phyloP scores from a whole-genome alignment of 2,113 vertebrate genomes.

The Ciconia boyciana region DNA sequence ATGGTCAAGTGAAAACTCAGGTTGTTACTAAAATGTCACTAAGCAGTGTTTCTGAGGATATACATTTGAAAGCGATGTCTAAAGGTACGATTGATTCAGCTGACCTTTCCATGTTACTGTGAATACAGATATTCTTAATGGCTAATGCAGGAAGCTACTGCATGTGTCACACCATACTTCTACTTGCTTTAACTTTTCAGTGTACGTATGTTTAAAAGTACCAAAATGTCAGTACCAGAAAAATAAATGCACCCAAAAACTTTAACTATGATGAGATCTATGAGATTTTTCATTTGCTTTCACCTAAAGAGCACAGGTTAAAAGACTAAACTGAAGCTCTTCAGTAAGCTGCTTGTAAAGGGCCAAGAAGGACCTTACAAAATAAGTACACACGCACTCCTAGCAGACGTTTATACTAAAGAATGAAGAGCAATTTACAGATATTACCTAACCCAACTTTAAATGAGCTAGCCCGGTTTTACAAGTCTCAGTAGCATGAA shows the following conservation, averaged over 20 bases:
- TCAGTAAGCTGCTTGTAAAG: not conserved
- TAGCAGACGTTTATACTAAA: not conserved
- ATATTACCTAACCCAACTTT: not conserved
- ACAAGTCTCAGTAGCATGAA: not conserved
- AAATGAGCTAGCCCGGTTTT: not conserved
- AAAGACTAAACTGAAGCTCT: not conserved
- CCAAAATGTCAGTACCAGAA: not conserved
- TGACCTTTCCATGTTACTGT: not conserved
- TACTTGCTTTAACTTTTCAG: not conserved
- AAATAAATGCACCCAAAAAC: not conserved
- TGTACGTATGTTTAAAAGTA: not conserved
- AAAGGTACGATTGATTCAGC: not conserved
- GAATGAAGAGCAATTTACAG: not conserved
- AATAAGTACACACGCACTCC: not conserved
- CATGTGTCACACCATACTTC: not conserved
- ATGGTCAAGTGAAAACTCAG: not conserved
- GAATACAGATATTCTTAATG: not conserved
- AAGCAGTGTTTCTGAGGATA: not conserved
- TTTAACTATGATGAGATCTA: not conserved
- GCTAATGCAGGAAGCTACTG: not conserved
- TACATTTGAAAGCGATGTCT: not conserved
- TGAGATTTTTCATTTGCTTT: not conserved
- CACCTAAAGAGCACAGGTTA: not conserved
- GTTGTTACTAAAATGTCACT: not conserved
- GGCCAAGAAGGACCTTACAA: not conserved